Evolutionary conservation across 2,113 vertebrate species (phyloP), one percentile per base, ranked within the genome.

Genomic region (Gyps fulvus): DNA sequence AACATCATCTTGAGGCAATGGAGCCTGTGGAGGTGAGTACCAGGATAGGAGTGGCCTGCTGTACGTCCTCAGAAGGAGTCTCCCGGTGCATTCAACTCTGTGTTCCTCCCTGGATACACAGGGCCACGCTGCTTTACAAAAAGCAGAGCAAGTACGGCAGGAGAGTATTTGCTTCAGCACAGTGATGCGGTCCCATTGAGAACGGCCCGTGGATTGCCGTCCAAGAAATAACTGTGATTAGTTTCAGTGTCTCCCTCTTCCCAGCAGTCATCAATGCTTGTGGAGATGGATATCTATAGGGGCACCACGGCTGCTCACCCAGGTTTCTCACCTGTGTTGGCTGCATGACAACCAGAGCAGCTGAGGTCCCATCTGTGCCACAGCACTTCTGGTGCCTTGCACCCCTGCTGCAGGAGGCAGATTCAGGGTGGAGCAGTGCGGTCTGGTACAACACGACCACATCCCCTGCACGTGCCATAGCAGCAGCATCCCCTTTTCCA

Each of bases 391-490:
- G 14, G 8, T 38, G 9, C 36, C 23, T 54, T 72, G 49, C 23
- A 58, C 16, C 36, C 34, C 55, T 50, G 31, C 32, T 36, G 47
- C 25, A 67, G 43, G 34, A 89, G 26, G 54, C 17, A 78, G 42
- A 42, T 38, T 52, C 34, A 4, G 54, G 31, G 47, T 58, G 67
- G 23, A 81, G 23, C 20, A 8, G 18, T 40, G 34, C 14, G 22
- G 13, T 55, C 25, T 79, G 36, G 13, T 50, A 45, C 10, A 4
- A 40, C 32, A 82, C 0, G 0, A 26, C 11, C 11, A 27, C 34
- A n/a, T 7, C 11, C 13, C 11, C 40, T 76, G 31, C 27, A 34
- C 0, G 0, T 34, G 9, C 14, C 36, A 36, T 9, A 71, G 36
- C 29, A 73, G 55, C 54, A 77, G 27, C 74, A 55, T 25, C 9